These are phyloP conservation scores for Myrmophylax atrothorax DNA, from an alignment of 2,113 vertebrate species.

Conservation along the genomic window DNA sequence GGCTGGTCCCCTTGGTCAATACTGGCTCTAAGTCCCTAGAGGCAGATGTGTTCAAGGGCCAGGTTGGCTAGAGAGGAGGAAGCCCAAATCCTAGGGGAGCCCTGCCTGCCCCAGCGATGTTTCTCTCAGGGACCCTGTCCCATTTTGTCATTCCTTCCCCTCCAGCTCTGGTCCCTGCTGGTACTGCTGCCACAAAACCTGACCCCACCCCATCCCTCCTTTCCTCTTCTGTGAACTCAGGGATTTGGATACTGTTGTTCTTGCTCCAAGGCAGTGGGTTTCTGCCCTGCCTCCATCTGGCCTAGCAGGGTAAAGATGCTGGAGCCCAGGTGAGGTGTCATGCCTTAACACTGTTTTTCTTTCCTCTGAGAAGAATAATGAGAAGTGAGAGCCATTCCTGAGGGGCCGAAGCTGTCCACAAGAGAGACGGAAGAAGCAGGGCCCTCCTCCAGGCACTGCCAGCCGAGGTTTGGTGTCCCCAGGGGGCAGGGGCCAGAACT, in stretches of 20 bases:
- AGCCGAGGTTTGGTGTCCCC: slow-evolving; percentile 60
- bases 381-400: slow-evolving; percentile 95
- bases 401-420: slow-evolving; percentile 41
- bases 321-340: neutral
- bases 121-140: neutral
- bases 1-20: neutral
- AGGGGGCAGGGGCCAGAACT: slow-evolving; percentile 33
- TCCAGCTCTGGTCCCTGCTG: neutral
- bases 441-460: slow-evolving; percentile 33
- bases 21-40: rapidly evolving
- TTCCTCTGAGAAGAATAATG: slow-evolving; percentile 80
- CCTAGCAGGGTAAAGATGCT: neutral
- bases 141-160: neutral
- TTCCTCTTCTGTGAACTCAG: neutral
- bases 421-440: slow-evolving; percentile 33
- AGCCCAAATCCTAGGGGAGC: neutral
- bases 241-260: neutral
- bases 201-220: neutral
- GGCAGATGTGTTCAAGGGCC: neutral
- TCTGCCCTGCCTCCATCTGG: neutral
- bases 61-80: neutral
- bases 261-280: neutral
- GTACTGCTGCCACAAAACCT: neutral
- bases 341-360: neutral
- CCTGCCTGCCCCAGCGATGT: neutral